These are phyloP conservation scores for Entomyzon cyanotis DNA, from an alignment of 2,113 vertebrate genomes.

Conservation along the genomic window DNA sequence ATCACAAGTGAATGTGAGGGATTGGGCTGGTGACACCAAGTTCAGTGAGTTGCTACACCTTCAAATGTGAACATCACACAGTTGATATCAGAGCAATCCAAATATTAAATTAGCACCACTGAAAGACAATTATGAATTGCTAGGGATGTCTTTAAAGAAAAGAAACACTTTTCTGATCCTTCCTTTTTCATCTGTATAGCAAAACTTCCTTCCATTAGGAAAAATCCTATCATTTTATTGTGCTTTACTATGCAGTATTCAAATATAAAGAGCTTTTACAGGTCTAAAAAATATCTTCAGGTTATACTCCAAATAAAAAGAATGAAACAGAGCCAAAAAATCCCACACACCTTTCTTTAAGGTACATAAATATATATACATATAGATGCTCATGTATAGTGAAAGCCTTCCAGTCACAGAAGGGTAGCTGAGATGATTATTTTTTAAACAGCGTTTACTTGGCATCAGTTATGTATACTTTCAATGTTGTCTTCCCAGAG, in stretches of 20 bases:
- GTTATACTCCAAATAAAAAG: not conserved
- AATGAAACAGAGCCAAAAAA: not conserved
- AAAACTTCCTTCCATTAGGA: not conserved
- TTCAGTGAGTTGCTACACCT: not conserved
- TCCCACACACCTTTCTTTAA: accelerated
- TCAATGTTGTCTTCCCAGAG: not conserved
- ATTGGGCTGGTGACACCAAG: not conserved
- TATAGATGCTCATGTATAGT: not conserved
- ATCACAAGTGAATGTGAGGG: accelerated
- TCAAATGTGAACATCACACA: not conserved
- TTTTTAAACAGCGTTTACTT: not conserved
- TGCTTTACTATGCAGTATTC: not conserved
- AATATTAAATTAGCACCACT: not conserved
- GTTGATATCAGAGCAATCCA: not conserved
- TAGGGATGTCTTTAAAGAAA: not conserved
- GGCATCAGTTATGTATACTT: not conserved
- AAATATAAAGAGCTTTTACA: not conserved
- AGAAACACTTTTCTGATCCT: not conserved
- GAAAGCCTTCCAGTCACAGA: not conserved
- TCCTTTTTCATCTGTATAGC: not conserved
- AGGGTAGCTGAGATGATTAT: not conserved
- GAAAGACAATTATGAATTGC: not conserved
- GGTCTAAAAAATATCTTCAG: not conserved
- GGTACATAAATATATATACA: not conserved
- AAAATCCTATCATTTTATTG: not conserved